Evolutionary conservation across 2,113 vertebrate genomes (phyloP).

Genomic region (Epinephelus fuscoguttatus): DNA sequence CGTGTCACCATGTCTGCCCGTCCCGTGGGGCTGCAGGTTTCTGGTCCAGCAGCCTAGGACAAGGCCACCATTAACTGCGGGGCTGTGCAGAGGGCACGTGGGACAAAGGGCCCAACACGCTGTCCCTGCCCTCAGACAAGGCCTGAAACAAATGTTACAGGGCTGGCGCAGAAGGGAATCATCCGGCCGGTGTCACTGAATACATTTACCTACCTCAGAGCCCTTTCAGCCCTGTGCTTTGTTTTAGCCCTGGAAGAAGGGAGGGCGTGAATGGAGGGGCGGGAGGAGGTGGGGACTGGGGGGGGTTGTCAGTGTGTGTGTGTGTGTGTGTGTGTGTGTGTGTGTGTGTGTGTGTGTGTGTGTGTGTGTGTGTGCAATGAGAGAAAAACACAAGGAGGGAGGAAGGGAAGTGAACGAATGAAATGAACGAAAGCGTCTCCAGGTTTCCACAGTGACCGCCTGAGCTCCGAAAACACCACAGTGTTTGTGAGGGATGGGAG

Average conservation of each 20-base stretch:
- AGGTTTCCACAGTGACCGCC: constrained; percentile 91
- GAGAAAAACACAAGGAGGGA: constrained; percentile 80
- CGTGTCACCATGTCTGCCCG: constrained; percentile 61
- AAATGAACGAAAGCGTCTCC: constrained; percentile 74
- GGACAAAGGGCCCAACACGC: constrained; percentile 94
- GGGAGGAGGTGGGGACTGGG: constrained; percentile 74
- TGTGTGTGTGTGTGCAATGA: constrained; percentile 56
- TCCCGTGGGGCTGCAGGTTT: constrained; percentile 87
- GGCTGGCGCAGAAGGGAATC: constrained; percentile 96
- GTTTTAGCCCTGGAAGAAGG: constrained; percentile 85
- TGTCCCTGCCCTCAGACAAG: constrained; percentile 96
- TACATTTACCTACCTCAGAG: constrained; percentile 99
- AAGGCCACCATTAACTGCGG: constrained; percentile 98
- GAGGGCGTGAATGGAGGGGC: constrained; percentile 87
- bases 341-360: constrained; percentile 51
- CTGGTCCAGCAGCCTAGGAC: constrained; percentile 92
- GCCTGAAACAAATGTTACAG: constrained; percentile 96
- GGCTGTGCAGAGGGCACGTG: constrained; percentile 89
- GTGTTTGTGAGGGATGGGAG: constrained; percentile 58
- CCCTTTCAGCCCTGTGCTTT: constrained; percentile 89
- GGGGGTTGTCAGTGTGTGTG: constrained; percentile 47
- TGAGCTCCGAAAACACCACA: constrained; percentile 79
- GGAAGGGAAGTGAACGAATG: constrained; percentile 79
- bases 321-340: constrained; percentile 51
- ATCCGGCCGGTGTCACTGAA: constrained; percentile 98